Percentiles rank a stretch among this genome's conserved stretches.
These are phyloP conservation scores for Thamnaconus septentrionalis DNA, from an alignment of 2,113 vertebrate genomes.

Conservation along the genomic window DNA sequence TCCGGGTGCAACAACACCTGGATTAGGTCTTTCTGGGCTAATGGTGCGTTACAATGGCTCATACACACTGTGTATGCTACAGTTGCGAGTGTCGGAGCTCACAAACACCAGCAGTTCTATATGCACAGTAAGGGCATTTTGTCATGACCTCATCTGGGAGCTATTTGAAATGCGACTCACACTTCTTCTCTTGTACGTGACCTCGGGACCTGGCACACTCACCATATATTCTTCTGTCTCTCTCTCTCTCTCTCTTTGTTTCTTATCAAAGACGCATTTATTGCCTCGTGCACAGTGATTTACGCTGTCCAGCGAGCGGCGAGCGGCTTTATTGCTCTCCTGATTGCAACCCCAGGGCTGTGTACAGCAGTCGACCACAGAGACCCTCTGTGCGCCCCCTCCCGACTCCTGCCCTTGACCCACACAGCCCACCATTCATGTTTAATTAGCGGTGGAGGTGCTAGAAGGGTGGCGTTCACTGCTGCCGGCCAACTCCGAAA, in stretches of 20 bases:
- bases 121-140: neutral
- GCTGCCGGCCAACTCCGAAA: slow-evolving; percentile 44
- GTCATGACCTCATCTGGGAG: neutral
- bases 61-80: too few relatives aligned
- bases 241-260: neutral
- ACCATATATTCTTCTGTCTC: slow-evolving; percentile 3
- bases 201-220: slow-evolving; percentile 26
- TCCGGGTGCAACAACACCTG: too few relatives aligned
- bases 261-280: slow-evolving; percentile 42
- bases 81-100: too few relatives aligned
- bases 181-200: slow-evolving; percentile 1
- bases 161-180: neutral
- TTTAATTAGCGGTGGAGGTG: slow-evolving; percentile 56
- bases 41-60: too few relatives aligned
- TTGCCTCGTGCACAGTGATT: slow-evolving; percentile 25
- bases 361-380: slow-evolving; percentile 41
- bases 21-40: too few relatives aligned
- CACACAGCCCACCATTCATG: slow-evolving; percentile 66
- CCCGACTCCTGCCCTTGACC: slow-evolving; percentile 62
- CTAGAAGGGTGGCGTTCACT: slow-evolving; percentile 31
- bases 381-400: slow-evolving; percentile 49
- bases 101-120: too few relatives aligned
- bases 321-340: slow-evolving; percentile 43
- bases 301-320: slow-evolving; percentile 33
- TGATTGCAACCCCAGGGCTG: slow-evolving; percentile 19